Conservation (phyloP, 2,888 invertebrate species). For the Eupeodes latifasciatus region DNA sequence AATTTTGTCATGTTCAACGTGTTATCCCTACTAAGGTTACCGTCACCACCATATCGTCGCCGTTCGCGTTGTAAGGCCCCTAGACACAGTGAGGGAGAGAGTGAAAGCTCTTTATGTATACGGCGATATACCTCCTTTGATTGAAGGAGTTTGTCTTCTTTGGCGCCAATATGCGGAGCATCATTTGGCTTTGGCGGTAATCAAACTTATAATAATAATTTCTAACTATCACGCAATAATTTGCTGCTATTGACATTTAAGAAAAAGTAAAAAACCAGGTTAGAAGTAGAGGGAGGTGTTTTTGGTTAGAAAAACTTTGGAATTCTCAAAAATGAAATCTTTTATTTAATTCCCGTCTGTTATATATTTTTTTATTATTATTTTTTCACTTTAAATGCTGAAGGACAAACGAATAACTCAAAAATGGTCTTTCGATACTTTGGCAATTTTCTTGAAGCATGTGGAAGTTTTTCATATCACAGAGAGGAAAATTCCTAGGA, state of each 20-base stretch:
- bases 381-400: neutral
- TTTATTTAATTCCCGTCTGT: neutral
- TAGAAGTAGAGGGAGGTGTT: neutral
- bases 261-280: neutral
- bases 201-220: constrained; percentile 38
- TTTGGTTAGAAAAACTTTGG: constrained; percentile 6
- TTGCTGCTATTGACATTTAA: constrained; percentile 44
- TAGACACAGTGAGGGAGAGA: constrained; percentile 22
- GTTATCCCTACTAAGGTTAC: constrained; percentile 1
- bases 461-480: neutral
- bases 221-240: constrained; percentile 48
- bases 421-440: constrained; percentile 3
- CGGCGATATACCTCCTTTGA: neutral
- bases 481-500: neutral
- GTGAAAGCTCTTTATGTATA: constrained; percentile 39
- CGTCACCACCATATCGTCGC: neutral
- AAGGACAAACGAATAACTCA: constrained; percentile 38
- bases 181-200: constrained; percentile 38
- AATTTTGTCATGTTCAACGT: neutral
- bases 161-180: constrained; percentile 60
- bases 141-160: constrained; percentile 45
- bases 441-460: neutral
- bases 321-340: neutral
- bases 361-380: neutral
- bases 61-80: neutral